Base-by-base conservation (phyloP, 2,797 vertebrate genomes). In the Diplodus puntazzo region DNA sequence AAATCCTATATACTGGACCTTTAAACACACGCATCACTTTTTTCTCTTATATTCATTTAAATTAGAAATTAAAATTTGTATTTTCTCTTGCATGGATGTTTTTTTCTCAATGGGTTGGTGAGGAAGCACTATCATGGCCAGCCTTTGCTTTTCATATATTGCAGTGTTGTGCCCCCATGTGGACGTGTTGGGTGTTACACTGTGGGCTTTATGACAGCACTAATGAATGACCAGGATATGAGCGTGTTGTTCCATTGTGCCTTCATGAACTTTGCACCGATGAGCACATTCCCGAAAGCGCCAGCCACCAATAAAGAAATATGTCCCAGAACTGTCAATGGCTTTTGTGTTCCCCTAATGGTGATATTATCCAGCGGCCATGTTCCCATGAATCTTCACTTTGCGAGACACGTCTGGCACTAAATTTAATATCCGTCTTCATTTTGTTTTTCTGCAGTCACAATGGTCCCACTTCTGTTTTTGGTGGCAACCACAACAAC, bases 401-500 rank as follows among this genome's bases (percentile, higher is more conserved):
- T 70, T 84, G 80, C 81, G 10, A 82, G 52, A 85, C 85, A 87
- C 84, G 85, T 76, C 85, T 83, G 80, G 11, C 55, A 1, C 79
- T 82, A 87, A 92, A 93, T 90, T 83, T 81, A 92, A 94, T 94
- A 87, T 92, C 88, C 80, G 55, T 81, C 68, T 84, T 84, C 30
- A 76, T 84, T 84, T 86, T 92, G 77, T 93, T 89, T 94, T 79
- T 66, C 70, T 75, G 78, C 92, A 96, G 95, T 84, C 92, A 95
- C 90, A 92, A 96, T 96, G 95, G 86, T 95, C 82, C 94, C 89
- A 42, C 88, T 96, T 92, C 88, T 96, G 82, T 93, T 95, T 89
- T 69, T 95, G 81, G 69, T 91, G 86, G 81, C 88, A 80, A 77
- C 88, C 73, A 84, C 82, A 57, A 62, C 86, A 86, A 69, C 84